Base-by-base conservation (phyloP, 2,888 invertebrate genomes). In the Ophion ellenae region DNA sequence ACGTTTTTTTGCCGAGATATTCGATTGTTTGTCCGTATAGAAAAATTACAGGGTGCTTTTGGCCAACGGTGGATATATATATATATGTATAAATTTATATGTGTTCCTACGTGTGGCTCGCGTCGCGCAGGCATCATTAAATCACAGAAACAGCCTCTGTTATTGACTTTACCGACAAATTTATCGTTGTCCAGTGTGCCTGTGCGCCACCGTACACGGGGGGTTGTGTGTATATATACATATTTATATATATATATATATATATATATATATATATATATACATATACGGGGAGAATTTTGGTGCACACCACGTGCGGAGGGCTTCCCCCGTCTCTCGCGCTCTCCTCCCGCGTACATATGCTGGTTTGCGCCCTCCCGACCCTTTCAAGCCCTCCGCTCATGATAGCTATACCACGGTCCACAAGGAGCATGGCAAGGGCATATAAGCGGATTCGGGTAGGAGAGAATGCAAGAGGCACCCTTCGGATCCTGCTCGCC, bases 131-230 rank as follows among this genome's bases (percentile, higher is more conserved):
- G 90, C 91, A 91, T 93, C 93, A 93, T 93, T 94, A 94, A 93
- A 94, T 94, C 93, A 93, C 92, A 92, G 92, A 92, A 92, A 93
- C 93, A 92, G 92, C 91, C 91, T 92, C 93, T 93, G 93, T 92
- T 94, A 94, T 94, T 93, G 93, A 94, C 93, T 93, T 91, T 90
- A 90, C 87, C 91, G 93, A 93, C 93, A 94, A 94, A 94, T 93
- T 94, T 94, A 94, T 93, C 91, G 93, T 91, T 92, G 90, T 90
- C 87, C 89, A 89, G 90, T 90, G 89, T 90, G 90, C 89, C 90
- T 91, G 90, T 91, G 91, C 90, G 47, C 14, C 14, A 47, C 47
- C 47, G 47, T 2, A 40, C 1, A 40, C 40, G 9, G 47, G 47
- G 47, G 47, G 90, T 90, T 91, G 91, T 92, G 90, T 89, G 47